These are phyloP conservation scores for Limulus polyphemus DNA, from an alignment of 2,888 invertebrate genomes.

Conservation along the genomic window DNA sequence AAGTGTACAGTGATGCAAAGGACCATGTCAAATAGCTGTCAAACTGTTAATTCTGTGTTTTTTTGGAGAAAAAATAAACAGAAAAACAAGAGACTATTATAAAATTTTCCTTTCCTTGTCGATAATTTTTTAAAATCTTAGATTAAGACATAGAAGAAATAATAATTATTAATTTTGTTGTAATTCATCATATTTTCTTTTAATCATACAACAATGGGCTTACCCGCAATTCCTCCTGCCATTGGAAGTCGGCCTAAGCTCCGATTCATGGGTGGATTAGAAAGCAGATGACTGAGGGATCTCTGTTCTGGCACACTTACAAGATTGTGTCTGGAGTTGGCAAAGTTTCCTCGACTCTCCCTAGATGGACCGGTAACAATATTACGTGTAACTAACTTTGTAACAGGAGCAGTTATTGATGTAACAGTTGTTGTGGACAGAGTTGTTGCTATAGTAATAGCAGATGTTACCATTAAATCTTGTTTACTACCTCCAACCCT, in stretches of 20 bases:
- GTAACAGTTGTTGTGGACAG: constrained; percentile 3
- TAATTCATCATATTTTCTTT: not conserved
- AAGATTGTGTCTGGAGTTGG: constrained; percentile 13
- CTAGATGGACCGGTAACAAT: constrained; percentile 9
- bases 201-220: too few relatives aligned
- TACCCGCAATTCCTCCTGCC: constrained; percentile 17
- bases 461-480: constrained; percentile 9
- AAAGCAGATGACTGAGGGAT: constrained; percentile 15
- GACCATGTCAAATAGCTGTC: too few relatives aligned
- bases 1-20: too few relatives aligned
- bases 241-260: constrained; percentile 56
- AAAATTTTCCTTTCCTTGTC: too few relatives aligned
- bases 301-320: constrained; percentile 16
- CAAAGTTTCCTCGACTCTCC: constrained; percentile 6
- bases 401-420: not conserved
- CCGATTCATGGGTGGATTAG: constrained; percentile 34
- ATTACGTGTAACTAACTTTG: constrained; percentile 1
- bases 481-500: constrained; percentile 48
- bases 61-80: too few relatives aligned
- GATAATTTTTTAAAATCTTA: too few relatives aligned
- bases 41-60: too few relatives aligned
- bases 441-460: constrained; percentile 3
- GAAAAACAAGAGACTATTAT: too few relatives aligned
- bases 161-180: too few relatives aligned
- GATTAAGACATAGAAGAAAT: too few relatives aligned